Evolutionary conservation across 2,113 vertebrate species (phyloP).

Genomic region (Protobothrops mucrosquamatus): DNA sequence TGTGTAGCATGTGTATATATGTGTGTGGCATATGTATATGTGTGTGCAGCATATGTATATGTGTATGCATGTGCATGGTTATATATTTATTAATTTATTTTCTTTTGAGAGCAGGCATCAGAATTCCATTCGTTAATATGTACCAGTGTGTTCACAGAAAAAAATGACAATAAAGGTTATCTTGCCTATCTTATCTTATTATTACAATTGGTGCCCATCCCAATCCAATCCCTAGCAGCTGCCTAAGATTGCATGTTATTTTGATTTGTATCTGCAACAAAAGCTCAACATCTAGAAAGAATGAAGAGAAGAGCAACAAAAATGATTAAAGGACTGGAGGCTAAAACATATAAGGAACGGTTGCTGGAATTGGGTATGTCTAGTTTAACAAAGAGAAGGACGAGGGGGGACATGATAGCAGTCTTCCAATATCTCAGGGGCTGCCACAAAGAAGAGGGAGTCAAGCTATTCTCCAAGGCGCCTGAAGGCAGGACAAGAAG

Average conservation of each 20-base stretch:
- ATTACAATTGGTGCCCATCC: not conserved
- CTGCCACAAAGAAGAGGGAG: not conserved
- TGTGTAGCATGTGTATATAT: not conserved
- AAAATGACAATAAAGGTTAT: no score
- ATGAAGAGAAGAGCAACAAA: not conserved
- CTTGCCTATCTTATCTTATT: not conserved
- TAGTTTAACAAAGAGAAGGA: not conserved
- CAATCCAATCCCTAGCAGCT: not conserved
- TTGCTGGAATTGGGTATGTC: not conserved
- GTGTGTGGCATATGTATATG: not conserved
- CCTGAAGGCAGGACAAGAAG: not conserved
- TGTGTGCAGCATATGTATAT: no score
- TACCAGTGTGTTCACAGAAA: not conserved
- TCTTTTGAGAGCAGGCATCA: not conserved
- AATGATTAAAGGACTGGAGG: not conserved
- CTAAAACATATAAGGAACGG: not conserved
- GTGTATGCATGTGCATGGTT: not conserved
- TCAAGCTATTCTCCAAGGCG: not conserved
- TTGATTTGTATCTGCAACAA: not conserved
- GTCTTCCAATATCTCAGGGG: not conserved
- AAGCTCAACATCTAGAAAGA: no score
- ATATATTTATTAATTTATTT: not conserved
- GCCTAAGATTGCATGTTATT: not conserved
- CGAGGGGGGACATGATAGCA: not conserved
- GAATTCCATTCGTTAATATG: not conserved